Evolutionary conservation across 2,797 vertebrate species (phyloP).

Genomic region (Myotis vivesi): DNA sequence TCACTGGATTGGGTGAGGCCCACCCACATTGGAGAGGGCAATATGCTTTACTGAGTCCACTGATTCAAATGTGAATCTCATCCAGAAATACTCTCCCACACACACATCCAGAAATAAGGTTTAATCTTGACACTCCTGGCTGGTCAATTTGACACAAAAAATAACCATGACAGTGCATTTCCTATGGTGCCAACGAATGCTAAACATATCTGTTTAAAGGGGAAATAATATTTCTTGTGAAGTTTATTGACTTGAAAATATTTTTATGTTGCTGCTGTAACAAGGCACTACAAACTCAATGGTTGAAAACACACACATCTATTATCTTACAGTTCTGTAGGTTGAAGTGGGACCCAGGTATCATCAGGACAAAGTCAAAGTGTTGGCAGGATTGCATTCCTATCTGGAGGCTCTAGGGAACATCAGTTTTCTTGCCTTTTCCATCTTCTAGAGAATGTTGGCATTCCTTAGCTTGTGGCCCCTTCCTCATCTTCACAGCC

Average conservation of each 20-base stretch:
- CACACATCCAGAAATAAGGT: background rate
- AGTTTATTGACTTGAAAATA: background rate
- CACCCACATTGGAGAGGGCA: background rate
- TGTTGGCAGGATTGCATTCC: background rate
- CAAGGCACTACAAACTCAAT: background rate
- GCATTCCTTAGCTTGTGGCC: background rate
- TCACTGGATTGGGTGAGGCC: background rate
- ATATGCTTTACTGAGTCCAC: background rate
- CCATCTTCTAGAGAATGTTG: background rate
- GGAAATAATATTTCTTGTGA: background rate
- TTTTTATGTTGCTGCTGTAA: background rate
- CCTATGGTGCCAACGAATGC: background rate
- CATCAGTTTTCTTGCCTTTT: background rate
- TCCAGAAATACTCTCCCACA: background rate
- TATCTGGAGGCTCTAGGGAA: background rate
- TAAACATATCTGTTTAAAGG: slow-evolving; percentile 8
- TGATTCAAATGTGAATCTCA: background rate
- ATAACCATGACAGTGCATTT: background rate
- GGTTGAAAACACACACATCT: background rate
- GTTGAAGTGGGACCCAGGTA: background rate
- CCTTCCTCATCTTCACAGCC: background rate
- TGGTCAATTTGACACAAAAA: background rate
- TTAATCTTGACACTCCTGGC: background rate
- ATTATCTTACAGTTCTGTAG: background rate
- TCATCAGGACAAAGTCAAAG: background rate